A percentile compares a stretch with the other conserved stretches of the same genome.
phyloP scores from a whole-genome alignment of 2,797 vertebrate species.

The Argya squamiceps region DNA sequence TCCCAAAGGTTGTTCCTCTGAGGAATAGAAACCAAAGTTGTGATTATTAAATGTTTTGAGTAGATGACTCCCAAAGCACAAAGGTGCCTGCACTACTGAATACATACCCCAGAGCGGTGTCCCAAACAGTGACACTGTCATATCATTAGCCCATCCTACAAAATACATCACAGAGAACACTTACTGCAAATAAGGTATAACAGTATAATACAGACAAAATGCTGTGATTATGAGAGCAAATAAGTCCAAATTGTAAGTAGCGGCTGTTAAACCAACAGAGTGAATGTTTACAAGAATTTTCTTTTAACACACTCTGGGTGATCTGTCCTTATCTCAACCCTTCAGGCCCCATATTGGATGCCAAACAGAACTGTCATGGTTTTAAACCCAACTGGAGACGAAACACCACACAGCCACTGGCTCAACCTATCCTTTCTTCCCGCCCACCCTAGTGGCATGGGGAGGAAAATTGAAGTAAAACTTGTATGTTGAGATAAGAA shows the following conservation, averaged over 20 bases:
- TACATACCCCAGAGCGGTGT: not conserved
- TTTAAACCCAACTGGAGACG: not conserved
- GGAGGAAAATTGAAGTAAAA: not conserved
- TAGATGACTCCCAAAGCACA: not conserved
- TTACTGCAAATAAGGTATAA: not conserved
- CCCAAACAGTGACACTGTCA: not conserved
- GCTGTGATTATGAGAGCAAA: not conserved
- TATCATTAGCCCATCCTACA: not conserved
- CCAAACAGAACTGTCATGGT: not conserved
- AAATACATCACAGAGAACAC: not conserved
- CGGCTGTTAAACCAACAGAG: not conserved
- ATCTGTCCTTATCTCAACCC: not conserved
- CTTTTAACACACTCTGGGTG: not conserved
- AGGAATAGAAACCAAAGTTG: not conserved
- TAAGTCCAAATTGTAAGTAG: not conserved
- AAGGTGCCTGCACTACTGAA: not conserved
- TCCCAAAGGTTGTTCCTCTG: not conserved
- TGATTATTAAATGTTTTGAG: not conserved
- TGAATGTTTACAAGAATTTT: not conserved
- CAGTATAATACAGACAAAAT: not conserved
- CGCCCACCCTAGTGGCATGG: fast-evolving
- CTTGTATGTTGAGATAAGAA: not conserved
- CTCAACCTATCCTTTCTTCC: fast-evolving
- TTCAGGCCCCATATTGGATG: not conserved
- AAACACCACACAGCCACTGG: not conserved